Percentiles rank a stretch among this genome's conserved stretches.
These are phyloP conservation scores for Psittacula derbiana DNA, from an alignment of 2,797 vertebrate genomes.

Conservation along the genomic window DNA sequence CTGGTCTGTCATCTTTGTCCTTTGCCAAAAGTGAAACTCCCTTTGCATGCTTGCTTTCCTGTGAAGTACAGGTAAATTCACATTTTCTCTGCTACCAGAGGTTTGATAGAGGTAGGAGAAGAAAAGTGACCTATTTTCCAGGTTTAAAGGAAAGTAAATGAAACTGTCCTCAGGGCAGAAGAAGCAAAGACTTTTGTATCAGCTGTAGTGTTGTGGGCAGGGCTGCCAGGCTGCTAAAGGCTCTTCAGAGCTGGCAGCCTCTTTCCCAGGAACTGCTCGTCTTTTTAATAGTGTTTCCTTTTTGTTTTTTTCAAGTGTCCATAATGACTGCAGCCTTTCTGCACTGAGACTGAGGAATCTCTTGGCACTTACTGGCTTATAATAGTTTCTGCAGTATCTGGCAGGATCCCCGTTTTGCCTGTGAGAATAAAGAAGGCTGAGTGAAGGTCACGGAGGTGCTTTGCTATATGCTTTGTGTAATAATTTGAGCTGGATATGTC, in stretches of 20 bases:
- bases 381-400: neutral
- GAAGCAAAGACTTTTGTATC: conserved; percentile 18
- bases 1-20: neutral
- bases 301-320: neutral
- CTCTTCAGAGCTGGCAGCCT: conserved; percentile 1
- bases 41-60: neutral
- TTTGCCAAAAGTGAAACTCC: neutral
- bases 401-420: neutral
- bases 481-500: neutral
- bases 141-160: conserved; percentile 48
- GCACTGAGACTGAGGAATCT: neutral
- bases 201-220: conserved; percentile 15
- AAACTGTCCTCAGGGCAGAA: conserved; percentile 26
- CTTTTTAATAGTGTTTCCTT: neutral
- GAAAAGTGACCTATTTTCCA: conserved; percentile 29
- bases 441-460: neutral
- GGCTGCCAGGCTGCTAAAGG: conserved; percentile 17
- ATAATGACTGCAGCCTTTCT: neutral
- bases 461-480: neutral
- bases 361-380: neutral
- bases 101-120: neutral
- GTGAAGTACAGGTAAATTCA: neutral
- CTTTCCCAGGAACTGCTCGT: conserved; percentile 39
- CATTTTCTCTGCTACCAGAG: neutral
- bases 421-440: neutral